A percentile compares a stretch with the other conserved stretches of the same genome.
Conservation (phyloP, 2,888 invertebrate genomes). For the Chrysina gloriosa region DNA sequence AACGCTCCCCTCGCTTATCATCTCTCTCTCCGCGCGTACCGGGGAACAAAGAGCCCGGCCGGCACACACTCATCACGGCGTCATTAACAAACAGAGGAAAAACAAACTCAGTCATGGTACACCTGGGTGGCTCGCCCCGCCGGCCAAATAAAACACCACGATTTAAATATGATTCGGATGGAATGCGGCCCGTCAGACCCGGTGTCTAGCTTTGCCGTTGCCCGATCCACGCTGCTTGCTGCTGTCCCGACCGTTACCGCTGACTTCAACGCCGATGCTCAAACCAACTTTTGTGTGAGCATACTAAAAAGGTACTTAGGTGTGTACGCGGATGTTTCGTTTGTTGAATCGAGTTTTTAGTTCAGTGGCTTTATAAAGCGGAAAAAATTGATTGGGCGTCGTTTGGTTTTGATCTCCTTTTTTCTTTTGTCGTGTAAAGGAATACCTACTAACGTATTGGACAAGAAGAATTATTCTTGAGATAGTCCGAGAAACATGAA, state of each 20-base stretch:
- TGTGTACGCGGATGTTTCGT: neutral
- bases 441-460: too few relatives aligned
- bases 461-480: too few relatives aligned
- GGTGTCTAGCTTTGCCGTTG: conserved; percentile 57
- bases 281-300: too few relatives aligned
- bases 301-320: neutral
- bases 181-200: conserved; percentile 63
- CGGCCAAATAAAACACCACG: conserved; percentile 55
- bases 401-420: too few relatives aligned
- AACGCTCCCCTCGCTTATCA: conserved; percentile 54
- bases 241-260: neutral
- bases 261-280: too few relatives aligned
- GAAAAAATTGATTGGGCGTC: too few relatives aligned
- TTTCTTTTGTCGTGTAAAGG: too few relatives aligned
- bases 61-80: conserved; percentile 64
- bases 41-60: conserved; percentile 55
- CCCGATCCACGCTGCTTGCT: conserved; percentile 6
- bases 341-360: too few relatives aligned
- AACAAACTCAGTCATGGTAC: conserved; percentile 63
- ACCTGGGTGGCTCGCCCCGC: conserved; percentile 63
- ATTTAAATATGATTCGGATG: conserved; percentile 59
- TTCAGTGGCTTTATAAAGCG: too few relatives aligned
- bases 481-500: too few relatives aligned
- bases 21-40: conserved; percentile 40
- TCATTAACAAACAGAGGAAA: conserved; percentile 66